Percentiles rank a stretch among this genome's conserved stretches.
Conservation (phyloP, 2,113 vertebrate genomes). For the Macrotus californicus region DNA sequence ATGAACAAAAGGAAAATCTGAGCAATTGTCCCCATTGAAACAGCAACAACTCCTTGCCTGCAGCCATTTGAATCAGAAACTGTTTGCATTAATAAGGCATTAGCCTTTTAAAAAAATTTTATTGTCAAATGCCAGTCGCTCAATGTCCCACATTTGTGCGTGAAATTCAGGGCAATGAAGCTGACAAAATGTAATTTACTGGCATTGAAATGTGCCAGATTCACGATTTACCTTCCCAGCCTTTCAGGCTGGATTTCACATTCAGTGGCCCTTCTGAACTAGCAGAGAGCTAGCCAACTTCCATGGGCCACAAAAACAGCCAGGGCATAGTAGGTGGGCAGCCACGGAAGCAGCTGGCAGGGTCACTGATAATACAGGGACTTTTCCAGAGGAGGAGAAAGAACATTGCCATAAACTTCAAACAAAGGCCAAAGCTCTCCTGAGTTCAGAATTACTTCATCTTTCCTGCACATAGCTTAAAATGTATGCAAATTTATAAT, state of each 20-base stretch:
- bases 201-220: slow-evolving; percentile 63
- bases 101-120: background rate
- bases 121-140: slow-evolving; percentile 65
- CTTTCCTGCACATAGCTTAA: background rate
- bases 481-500: slow-evolving; percentile 31
- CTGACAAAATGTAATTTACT: slow-evolving; percentile 71
- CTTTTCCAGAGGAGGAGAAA: background rate
- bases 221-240: slow-evolving; percentile 32
- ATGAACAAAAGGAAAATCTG: slow-evolving; percentile 41
- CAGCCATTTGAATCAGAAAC: slow-evolving; percentile 59
- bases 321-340: background rate
- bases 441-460: background rate
- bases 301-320: background rate
- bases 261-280: slow-evolving; percentile 27
- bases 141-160: slow-evolving; percentile 60
- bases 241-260: slow-evolving; percentile 15
- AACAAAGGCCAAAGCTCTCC: background rate
- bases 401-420: background rate
- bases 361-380: background rate
- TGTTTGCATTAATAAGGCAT: slow-evolving; percentile 68
- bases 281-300: background rate
- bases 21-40: slow-evolving; percentile 29
- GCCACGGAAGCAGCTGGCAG: background rate
- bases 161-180: slow-evolving; percentile 71
- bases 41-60: slow-evolving; percentile 24